These are phyloP conservation scores for Chloebia gouldiae DNA, from an alignment of 2,113 vertebrate genomes.

Conservation along the genomic window DNA sequence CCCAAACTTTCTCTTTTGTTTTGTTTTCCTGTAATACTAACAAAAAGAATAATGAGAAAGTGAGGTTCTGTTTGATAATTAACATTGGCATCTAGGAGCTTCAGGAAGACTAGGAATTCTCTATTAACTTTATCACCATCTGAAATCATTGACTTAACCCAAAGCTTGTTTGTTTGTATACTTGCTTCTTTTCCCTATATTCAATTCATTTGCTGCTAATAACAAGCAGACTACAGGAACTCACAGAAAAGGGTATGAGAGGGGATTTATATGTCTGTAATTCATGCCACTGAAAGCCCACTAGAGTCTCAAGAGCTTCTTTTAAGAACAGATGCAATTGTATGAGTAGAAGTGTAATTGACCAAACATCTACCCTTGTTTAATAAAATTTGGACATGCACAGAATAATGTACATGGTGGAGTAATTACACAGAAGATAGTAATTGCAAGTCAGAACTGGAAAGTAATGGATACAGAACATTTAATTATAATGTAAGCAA, in stretches of 20 bases:
- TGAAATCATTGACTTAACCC: background rate
- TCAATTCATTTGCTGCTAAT: background rate
- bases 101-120: background rate
- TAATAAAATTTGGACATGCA: slow-evolving; percentile 34
- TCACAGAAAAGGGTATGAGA: background rate
- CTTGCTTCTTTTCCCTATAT: background rate
- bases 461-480: slow-evolving; percentile 40
- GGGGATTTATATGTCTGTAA: background rate
- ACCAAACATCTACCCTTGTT: slow-evolving; percentile 39
- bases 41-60: background rate
- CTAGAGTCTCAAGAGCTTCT: slow-evolving; percentile 1
- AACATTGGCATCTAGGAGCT: background rate
- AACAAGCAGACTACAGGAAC: background rate
- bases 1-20: background rate
- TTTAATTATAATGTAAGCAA: slow-evolving; percentile 60
- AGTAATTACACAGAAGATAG: slow-evolving; percentile 52
- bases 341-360: background rate
- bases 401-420: background rate
- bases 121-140: background rate
- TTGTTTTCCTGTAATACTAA: background rate
- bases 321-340: slow-evolving; percentile 9
- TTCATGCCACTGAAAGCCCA: slow-evolving; percentile 12
- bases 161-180: background rate
- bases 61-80: background rate
- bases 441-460: slow-evolving; percentile 33